Evolutionary conservation across 2,888 invertebrate genomes (phyloP).

Genomic region (Sminthurides aquaticus): DNA sequence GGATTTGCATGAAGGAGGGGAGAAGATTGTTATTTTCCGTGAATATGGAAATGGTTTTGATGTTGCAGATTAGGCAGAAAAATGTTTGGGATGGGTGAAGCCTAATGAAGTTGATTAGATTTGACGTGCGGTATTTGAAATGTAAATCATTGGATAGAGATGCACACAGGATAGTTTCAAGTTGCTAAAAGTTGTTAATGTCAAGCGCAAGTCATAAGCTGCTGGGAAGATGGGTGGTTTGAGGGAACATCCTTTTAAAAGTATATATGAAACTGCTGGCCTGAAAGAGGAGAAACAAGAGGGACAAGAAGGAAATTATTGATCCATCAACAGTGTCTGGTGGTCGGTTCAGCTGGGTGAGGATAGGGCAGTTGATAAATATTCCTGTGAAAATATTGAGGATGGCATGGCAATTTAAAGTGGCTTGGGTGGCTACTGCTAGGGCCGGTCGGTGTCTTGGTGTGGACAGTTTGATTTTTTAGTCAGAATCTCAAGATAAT

Average conservation of each 20-base stretch:
- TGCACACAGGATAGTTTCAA: no score
- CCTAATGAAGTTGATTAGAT: background rate
- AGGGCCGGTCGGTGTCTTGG: no score
- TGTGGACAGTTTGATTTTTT: background rate
- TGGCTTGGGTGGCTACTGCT: no score
- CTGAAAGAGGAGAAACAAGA: background rate
- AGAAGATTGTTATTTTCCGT: background rate
- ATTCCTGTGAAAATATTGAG: background rate
- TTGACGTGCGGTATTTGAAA: background rate
- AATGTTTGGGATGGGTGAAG: background rate
- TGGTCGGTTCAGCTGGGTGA: background rate
- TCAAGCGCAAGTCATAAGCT: no score
- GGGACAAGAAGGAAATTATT: background rate
- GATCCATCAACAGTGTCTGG: background rate
- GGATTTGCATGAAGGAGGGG: background rate
- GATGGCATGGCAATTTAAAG: background rate
- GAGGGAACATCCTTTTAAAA: no score
- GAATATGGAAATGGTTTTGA: background rate
- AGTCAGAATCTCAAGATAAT: background rate
- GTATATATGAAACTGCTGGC: no score
- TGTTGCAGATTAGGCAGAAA: background rate
- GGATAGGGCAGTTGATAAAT: no score
- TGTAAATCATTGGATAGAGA: background rate
- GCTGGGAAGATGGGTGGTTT: background rate
- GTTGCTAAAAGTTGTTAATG: no score